Evolutionary conservation across 2,797 vertebrate genomes (phyloP).

Genomic region (Muscicapa striata): DNA sequence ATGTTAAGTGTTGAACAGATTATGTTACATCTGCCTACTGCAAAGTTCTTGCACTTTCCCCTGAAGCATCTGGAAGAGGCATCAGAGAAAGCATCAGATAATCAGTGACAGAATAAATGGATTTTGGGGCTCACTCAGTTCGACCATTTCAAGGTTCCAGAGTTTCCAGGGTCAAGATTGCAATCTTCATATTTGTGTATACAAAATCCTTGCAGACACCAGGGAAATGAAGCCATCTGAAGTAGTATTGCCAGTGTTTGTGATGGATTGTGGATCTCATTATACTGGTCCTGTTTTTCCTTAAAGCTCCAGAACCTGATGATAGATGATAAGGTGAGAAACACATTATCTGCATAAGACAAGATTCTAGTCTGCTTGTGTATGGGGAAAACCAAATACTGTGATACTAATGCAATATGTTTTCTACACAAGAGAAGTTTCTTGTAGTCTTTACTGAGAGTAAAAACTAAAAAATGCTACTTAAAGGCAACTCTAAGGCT

Average conservation of each 20-base stretch:
- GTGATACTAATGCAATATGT: background rate
- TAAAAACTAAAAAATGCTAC: background rate
- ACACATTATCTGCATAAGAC: background rate
- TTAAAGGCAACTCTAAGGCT: background rate
- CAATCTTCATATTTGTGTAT: background rate
- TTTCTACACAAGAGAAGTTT: background rate
- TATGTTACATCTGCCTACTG: background rate
- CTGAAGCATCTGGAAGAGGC: constrained; percentile 35
- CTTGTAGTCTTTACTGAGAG: background rate
- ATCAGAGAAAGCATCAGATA: constrained; percentile 13
- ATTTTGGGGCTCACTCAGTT: background rate
- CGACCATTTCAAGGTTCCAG: background rate
- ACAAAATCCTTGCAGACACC: background rate
- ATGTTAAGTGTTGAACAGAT: background rate
- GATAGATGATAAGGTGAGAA: constrained; percentile 37
- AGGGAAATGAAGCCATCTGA: constrained; percentile 1
- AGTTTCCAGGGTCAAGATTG: background rate
- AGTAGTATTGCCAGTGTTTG: background rate
- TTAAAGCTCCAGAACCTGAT: constrained; percentile 15
- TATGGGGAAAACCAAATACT: background rate
- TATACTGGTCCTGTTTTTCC: background rate
- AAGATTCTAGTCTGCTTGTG: background rate
- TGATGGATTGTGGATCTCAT: background rate
- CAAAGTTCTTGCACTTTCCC: constrained; percentile 23
- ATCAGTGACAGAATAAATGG: background rate